Conservation (phyloP, 37 sponge, comb jelly and placozoan species). For the Hormiphora californensis region DNA sequence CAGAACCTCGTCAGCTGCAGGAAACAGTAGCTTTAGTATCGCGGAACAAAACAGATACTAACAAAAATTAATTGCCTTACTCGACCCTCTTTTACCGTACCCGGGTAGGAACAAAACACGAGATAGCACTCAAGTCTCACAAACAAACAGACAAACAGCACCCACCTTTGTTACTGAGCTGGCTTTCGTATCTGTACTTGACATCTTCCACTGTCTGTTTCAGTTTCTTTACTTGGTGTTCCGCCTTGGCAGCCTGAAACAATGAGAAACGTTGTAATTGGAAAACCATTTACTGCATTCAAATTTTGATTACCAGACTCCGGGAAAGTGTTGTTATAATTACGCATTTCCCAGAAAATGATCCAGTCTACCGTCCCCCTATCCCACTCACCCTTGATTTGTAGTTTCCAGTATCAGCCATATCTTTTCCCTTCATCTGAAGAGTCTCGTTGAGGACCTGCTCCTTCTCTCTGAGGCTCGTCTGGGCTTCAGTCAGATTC, state of each 20-base stretch:
- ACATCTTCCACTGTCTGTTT: constrained; percentile 47
- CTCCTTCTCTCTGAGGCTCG: constrained; percentile 2
- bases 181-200: constrained; percentile 1
- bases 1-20: neutral
- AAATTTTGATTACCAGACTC: no score
- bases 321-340: no score
- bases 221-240: constrained; percentile 29
- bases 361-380: no score
- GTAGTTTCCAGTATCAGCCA: neutral
- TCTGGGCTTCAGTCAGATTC: neutral
- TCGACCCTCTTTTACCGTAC: no score
- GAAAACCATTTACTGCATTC: neutral
- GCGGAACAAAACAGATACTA: no score
- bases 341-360: no score
- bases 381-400: neutral
- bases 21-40: no score
- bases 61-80: no score
- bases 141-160: no score
- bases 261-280: neutral
- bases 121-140: no score
- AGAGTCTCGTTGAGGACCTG: neutral
- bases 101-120: no score
- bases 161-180: constrained; percentile 39
- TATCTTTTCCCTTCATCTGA: no score
- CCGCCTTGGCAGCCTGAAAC: neutral